Percentiles rank a stretch among this genome's conserved stretches.
These are phyloP conservation scores for Platycercus adscitus DNA, from an alignment of 2,113 vertebrate genomes.

Conservation along the genomic window DNA sequence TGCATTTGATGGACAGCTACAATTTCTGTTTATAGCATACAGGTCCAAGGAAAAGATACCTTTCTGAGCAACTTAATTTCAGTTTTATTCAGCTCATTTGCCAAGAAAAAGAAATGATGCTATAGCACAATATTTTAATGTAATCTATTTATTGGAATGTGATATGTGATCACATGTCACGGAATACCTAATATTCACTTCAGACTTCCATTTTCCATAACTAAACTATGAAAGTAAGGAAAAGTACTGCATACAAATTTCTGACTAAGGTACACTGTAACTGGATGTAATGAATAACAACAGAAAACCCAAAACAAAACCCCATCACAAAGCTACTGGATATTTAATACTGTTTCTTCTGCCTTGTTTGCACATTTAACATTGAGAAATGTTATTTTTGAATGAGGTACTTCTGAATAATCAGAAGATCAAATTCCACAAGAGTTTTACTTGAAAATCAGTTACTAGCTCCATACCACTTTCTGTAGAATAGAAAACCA, in stretches of 20 bases:
- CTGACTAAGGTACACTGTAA: not conserved
- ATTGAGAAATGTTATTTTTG: not conserved
- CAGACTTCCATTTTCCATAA: not conserved
- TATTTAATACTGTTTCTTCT: not conserved
- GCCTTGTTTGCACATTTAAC: not conserved
- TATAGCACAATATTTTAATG: not conserved
- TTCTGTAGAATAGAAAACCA: not conserved
- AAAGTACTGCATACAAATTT: not conserved
- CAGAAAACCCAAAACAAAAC: not conserved
- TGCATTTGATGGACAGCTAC: not conserved
- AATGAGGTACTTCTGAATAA: not conserved
- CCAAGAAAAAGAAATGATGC: not conserved
- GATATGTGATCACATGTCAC: not conserved
- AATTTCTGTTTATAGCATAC: not conserved
- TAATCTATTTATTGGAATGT: not conserved
- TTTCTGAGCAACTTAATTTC: not conserved
- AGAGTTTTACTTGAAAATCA: not conserved
- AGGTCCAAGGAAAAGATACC: not conserved
- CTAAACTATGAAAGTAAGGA: not conserved
- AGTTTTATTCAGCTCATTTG: not conserved
- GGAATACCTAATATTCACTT: not conserved
- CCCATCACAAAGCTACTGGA: not conserved
- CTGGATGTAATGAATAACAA: not conserved
- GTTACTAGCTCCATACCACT: not conserved
- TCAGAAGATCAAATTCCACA: not conserved